Conservation (phyloP, 1,140 invertebrate species). For the Phthorimaea operculella region DNA sequence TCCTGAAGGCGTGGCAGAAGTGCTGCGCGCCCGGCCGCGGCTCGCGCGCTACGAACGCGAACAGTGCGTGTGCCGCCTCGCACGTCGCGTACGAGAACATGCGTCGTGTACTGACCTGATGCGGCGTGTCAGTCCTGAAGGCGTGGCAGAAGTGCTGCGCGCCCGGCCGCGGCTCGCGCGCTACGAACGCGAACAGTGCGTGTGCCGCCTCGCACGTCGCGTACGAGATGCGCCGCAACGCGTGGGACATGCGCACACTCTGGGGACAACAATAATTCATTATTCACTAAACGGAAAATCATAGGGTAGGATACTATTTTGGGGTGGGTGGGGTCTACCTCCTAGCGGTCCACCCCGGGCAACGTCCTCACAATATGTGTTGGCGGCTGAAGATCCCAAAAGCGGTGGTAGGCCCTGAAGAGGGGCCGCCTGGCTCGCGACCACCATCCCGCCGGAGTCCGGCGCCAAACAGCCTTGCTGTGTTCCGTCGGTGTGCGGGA, state of each 20-base stretch:
- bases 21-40: conserved; percentile 75
- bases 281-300: too few species aligned
- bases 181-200: conserved; percentile 86
- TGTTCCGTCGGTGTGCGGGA: too few species aligned
- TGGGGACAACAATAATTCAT: conserved; percentile 39
- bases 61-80: conserved; percentile 82
- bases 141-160: conserved; percentile 84
- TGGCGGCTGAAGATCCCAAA: too few species aligned
- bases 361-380: too few species aligned
- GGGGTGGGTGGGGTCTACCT: too few species aligned
- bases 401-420: too few species aligned
- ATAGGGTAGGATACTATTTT: too few species aligned
- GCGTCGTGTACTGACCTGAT: conserved; percentile 75
- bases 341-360: too few species aligned
- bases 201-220: conserved; percentile 86
- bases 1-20: conserved; percentile 87
- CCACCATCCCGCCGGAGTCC: too few species aligned
- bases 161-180: conserved; percentile 77
- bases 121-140: conserved; percentile 79
- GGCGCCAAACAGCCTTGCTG: too few species aligned
- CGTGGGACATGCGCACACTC: conserved; percentile 88
- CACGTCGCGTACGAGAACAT: conserved; percentile 90
- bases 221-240: conserved; percentile 86
- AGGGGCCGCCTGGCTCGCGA: too few species aligned
- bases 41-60: conserved; percentile 86